phyloP scores from a whole-genome alignment of 23 tunicate genomes.

The Styela clava region DNA sequence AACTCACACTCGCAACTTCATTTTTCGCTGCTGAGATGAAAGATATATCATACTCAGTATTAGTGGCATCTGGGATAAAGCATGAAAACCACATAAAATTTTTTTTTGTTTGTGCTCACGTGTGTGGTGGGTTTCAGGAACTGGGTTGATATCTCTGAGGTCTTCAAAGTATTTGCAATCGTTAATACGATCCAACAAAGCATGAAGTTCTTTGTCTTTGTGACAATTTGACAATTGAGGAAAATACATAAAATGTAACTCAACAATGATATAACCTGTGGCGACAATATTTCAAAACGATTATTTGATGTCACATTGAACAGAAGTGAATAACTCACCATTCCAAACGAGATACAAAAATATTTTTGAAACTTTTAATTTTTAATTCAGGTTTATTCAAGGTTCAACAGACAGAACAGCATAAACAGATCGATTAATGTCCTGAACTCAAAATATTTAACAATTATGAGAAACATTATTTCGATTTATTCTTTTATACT shows the following conservation, averaged over 20 bases:
- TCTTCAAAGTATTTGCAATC: slow-evolving; percentile 26
- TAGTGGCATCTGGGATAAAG: background rate
- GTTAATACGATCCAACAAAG: background rate
- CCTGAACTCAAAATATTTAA: too few relatives aligned
- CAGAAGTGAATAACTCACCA: too few relatives aligned
- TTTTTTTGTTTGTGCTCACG: background rate
- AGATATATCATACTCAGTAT: background rate
- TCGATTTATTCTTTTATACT: too few relatives aligned
- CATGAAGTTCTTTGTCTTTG: slow-evolving; percentile 22
- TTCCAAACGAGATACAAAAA: too few relatives aligned
- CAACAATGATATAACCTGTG: background rate
- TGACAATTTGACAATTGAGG: background rate
- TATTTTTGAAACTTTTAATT: too few relatives aligned
- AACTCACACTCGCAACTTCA: slow-evolving; percentile 3
- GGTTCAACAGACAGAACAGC: too few relatives aligned
- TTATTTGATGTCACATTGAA: too few relatives aligned
- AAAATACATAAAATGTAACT: background rate
- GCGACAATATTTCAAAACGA: too few relatives aligned
- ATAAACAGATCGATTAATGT: too few relatives aligned
- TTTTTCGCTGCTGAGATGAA: slow-evolving; percentile 1
- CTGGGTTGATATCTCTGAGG: background rate
- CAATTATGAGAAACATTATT: too few relatives aligned
- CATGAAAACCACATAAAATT: background rate
- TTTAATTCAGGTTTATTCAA: too few relatives aligned
- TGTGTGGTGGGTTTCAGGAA: background rate